Evolutionary conservation across 2,113 vertebrate species (phyloP), one percentile per base, ranked within the genome.

Genomic region (Oryzias curvinotus): DNA sequence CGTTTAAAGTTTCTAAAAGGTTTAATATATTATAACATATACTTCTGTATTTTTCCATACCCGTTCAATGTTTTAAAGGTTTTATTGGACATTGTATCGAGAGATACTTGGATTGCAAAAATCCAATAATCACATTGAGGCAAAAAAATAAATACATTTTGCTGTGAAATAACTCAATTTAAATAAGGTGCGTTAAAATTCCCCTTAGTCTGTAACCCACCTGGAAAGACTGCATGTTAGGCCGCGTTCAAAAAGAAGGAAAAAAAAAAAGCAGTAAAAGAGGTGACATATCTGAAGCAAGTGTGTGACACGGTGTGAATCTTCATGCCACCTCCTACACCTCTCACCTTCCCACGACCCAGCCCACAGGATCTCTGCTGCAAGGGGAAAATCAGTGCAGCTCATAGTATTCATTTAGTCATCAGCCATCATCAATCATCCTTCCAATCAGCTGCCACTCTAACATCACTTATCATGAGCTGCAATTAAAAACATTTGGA

Each of bases 261-360:
- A 23, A 23, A 23, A n/a, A 28, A 7, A 28, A 3, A 36, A 53
- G 53, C 16, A 48, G 63, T 65, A 57, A 73, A 58, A 64, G 44
- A 68, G 62, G 71, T 65, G 85, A 73, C 77, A 76, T 84, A 66
- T 85, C 63, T 46, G 21, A 76, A 55, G 73, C 51, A 44, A 71
- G 74, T 76, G 76, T 70, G 78, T 85, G 88, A 87, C 83, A 84
- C 50, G 41, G 69, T 80, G 82, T 76, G 76, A 75, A 83, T 82
- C 78, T 79, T 25, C 21, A 65, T 48, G 77, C 62, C 85, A 69
- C 84, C 83, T 87, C 84, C 85, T 64, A 86, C 87, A 80, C 77
- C 82, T 87, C 82, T 86, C 88, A 86, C 83, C 86, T 78, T 86
- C 88, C 81, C 19, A 81, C 81, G 19, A 4, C 46, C 54, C 68